Conservation (phyloP, 2,797 vertebrate species). For the Nothura maculosa region DNA sequence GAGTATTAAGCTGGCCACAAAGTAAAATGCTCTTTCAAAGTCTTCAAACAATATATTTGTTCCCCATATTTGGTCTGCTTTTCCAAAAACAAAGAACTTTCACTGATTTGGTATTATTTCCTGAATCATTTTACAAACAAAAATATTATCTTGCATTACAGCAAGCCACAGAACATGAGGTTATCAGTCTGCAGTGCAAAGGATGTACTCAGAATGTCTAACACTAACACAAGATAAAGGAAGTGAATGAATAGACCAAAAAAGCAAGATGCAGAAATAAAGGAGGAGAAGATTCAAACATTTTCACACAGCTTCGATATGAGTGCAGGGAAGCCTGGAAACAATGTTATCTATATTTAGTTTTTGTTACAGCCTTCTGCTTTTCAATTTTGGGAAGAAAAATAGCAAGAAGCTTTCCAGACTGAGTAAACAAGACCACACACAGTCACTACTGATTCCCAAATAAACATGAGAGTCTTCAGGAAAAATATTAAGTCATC, state of each 20-base stretch:
- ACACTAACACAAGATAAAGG: background rate
- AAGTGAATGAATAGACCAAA: background rate
- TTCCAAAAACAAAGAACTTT: background rate
- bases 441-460: background rate
- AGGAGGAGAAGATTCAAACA: background rate
- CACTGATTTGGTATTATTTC: background rate
- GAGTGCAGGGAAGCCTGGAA: background rate
- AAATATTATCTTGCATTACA: background rate
- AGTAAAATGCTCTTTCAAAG: background rate
- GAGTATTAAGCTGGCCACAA: background rate
- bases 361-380: background rate
- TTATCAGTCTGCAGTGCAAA: background rate
- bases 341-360: background rate
- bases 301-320: background rate
- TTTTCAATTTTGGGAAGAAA: slow-evolving; percentile 9
- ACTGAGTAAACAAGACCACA: slow-evolving; percentile 47
- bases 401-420: background rate
- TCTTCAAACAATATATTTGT: background rate
- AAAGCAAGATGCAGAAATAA: background rate
- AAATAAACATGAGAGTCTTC: slow-evolving; percentile 2
- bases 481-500: slow-evolving; percentile 41
- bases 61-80: background rate
- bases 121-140: background rate
- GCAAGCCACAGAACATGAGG: background rate
- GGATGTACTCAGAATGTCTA: background rate